Percentiles rank a stretch among this genome's conserved stretches.
Conservation (phyloP, 2,888 invertebrate genomes). For the Philaethria dido region DNA sequence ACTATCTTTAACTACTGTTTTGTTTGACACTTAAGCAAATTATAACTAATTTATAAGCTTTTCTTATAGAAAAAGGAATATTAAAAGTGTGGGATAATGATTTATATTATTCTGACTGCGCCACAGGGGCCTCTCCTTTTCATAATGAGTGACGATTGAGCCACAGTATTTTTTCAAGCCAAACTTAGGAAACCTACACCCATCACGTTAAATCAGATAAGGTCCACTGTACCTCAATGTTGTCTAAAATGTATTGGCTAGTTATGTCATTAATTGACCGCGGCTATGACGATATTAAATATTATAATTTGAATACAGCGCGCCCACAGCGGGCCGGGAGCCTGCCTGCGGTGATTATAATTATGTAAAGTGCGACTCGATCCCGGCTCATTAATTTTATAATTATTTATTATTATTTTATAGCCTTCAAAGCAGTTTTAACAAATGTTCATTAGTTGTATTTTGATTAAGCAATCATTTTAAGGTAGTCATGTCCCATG, state of each 20-base stretch:
- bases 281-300: slow-evolving; percentile 33
- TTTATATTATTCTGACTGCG: too few relatives aligned
- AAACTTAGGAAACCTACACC: neutral
- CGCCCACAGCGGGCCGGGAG: slow-evolving; percentile 30
- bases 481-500: slow-evolving; percentile 1
- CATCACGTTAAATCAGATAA: neutral
- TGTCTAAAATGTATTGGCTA: slow-evolving; percentile 1
- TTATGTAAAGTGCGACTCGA: slow-evolving; percentile 36
- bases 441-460: slow-evolving; percentile 15
- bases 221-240: neutral
- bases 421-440: slow-evolving; percentile 23
- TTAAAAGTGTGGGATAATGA: too few relatives aligned
- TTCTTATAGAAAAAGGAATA: too few relatives aligned
- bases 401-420: slow-evolving; percentile 34
- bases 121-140: too few relatives aligned
- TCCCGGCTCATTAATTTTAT: slow-evolving; percentile 33
- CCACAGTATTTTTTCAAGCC: too few relatives aligned
- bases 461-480: slow-evolving; percentile 21
- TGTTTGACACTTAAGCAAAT: neutral
- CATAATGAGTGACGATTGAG: too few relatives aligned
- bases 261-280: slow-evolving; percentile 10
- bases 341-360: slow-evolving; percentile 35
- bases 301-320: slow-evolving; percentile 28
- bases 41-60: neutral
- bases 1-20: neutral